Conservation (phyloP, 2,888 invertebrate species). For the Silvanus unidentatus region DNA sequence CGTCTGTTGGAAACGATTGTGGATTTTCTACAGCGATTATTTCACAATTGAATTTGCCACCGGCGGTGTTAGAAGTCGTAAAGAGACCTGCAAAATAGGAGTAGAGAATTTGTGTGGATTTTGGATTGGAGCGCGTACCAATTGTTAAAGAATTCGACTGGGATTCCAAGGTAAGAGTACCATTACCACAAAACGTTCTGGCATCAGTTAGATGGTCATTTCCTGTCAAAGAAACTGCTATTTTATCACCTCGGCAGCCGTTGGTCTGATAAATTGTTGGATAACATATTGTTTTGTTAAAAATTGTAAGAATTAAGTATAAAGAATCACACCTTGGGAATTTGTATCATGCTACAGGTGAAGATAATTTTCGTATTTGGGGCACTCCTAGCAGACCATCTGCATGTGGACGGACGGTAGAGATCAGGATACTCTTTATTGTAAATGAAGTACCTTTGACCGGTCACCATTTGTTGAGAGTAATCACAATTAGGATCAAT, state of each 20-base stretch:
- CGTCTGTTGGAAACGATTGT: no score
- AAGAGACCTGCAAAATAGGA: conserved; percentile 40
- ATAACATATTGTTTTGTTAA: not conserved
- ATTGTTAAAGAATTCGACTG: conserved; percentile 33
- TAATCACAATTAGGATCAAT: conserved; percentile 47
- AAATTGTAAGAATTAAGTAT: not conserved
- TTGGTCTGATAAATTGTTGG: conserved; percentile 37
- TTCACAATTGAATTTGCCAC: conserved; percentile 51
- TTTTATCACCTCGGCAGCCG: conserved; percentile 47
- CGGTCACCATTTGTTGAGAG: conserved; percentile 40
- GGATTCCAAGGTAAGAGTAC: conserved; percentile 36
- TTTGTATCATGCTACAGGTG: conserved; percentile 45
- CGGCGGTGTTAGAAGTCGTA: conserved; percentile 33
- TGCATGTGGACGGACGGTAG: no score
- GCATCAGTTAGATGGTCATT: conserved; percentile 44
- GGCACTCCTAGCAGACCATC: conserved; percentile 49
- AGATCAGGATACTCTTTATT: no score
- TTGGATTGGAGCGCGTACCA: conserved; percentile 25
- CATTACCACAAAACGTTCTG: conserved; percentile 53
- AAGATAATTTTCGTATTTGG: conserved; percentile 46
- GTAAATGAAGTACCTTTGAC: conserved; percentile 37
- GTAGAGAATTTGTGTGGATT: no score
- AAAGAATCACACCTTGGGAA: conserved; percentile 46
- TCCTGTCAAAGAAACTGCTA: conserved; percentile 51
- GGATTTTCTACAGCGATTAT: conserved; percentile 35